A percentile compares a stretch with the other conserved stretches of the same genome.
These are phyloP conservation scores for Cephus cinctus DNA, from an alignment of 1,140 invertebrate species.

Conservation along the genomic window DNA sequence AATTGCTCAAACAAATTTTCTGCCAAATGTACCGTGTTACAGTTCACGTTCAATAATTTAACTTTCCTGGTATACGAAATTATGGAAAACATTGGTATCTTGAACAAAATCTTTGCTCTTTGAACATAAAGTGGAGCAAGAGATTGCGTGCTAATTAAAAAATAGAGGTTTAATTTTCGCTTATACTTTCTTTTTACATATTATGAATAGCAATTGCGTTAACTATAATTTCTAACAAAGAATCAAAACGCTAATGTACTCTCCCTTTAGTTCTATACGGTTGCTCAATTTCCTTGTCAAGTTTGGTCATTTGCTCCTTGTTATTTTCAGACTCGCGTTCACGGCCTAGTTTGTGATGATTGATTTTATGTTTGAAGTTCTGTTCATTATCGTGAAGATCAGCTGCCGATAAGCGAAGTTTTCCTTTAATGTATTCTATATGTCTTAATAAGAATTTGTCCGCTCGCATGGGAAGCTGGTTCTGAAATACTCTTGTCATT, in stretches of 20 bases:
- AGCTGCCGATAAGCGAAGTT: conserved; percentile 1
- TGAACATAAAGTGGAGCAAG: not conserved
- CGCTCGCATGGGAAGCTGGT: conserved; percentile 7
- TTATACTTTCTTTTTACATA: not conserved
- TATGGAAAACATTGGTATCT: not conserved
- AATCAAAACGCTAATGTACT: conserved; percentile 2
- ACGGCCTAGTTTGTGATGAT: too few relatives aligned
- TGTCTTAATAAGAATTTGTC: conserved; percentile 12
- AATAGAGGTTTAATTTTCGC: not conserved
- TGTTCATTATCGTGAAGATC: too few relatives aligned
- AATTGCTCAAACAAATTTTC: not conserved
- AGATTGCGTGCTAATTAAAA: not conserved
- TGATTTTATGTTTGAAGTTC: too few relatives aligned
- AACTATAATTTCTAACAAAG: not conserved
- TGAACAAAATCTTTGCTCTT: not conserved
- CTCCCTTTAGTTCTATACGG: not conserved
- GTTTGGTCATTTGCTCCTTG: too few relatives aligned
- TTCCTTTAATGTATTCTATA: conserved; percentile 4
- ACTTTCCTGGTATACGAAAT: conserved; percentile 1
- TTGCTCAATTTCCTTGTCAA: conserved; percentile 1
- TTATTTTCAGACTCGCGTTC: too few relatives aligned
- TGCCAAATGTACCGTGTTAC: not conserved
- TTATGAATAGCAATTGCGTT: not conserved
- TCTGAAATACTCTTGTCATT: conserved; percentile 9
- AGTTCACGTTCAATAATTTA: not conserved